Conservation (phyloP, 2,888 invertebrate species). For the Himalopsyche tibetana region DNA sequence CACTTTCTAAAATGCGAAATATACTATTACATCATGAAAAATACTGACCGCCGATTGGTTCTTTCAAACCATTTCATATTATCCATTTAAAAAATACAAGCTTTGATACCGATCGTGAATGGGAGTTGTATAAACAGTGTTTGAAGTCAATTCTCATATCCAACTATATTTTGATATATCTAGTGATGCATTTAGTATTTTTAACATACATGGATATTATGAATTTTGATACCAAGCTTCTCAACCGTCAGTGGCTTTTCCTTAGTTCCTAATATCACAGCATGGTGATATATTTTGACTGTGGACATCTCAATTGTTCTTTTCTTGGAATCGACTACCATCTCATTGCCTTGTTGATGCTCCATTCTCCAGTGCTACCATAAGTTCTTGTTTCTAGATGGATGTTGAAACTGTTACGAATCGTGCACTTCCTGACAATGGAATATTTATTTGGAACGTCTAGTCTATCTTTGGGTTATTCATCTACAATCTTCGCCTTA, state of each 20-base stretch:
- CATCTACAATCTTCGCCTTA: not conserved
- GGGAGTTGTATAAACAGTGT: no score
- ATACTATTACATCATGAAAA: no score
- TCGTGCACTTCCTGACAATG: constrained; percentile 19
- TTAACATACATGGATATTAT: no score
- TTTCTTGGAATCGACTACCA: not conserved
- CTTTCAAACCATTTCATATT: no score
- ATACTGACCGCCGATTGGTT: no score
- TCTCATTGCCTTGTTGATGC: not conserved
- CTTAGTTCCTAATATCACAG: not conserved
- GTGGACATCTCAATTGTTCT: not conserved
- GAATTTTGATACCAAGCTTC: no score
- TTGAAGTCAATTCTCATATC: no score
- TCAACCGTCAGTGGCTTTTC: not conserved
- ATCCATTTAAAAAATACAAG: no score
- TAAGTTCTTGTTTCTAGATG: not conserved
- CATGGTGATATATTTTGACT: not conserved
- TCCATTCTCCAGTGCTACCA: not conserved
- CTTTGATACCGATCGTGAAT: no score
- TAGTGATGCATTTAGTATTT: no score
- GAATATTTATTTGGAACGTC: not conserved
- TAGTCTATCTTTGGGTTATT: not conserved
- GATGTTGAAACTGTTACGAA: not conserved
- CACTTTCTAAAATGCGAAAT: no score
- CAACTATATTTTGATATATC: no score